Base-by-base conservation (phyloP, 1,140 invertebrate genomes). In the Drosophila sp. region DNA sequence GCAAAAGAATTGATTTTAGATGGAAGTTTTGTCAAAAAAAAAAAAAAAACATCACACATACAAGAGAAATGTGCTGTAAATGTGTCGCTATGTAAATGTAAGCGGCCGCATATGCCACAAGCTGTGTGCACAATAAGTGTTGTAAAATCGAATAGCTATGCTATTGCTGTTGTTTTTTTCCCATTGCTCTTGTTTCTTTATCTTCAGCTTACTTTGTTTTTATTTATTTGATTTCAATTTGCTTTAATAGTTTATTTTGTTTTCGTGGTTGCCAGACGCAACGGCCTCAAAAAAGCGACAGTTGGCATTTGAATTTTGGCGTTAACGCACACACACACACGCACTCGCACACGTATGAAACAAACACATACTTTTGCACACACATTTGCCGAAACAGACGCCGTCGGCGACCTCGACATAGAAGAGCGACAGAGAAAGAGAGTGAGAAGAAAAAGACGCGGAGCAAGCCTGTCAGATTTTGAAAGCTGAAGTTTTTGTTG, bases 241-340 rank as follows among this genome's bases (percentile, higher is more conserved):
- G 44, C n/a, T 25, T 50, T 50, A 50, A 33, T 25, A 61, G 40
- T 44, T 55, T 40, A 61, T 61, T 61, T 61, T 61, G 60, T 61
- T 61, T 41, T 17, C 35, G 29, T 75, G 75, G 82, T 87, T 79
- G 76, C 68, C 60, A 64, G 64, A 81, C 75, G 74, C 66, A 63
- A 82, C 56, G 56, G 56, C 76, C 70, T 25, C 8, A 38, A 38
- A 38, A 50, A 73, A 79, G 70, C 75, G 80, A 79, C 83, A 82
- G 83, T 86, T 86, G 65, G 60, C 79, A 79, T 87, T 86, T 89
- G 62, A 86, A 86, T 82, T 85, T 85, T 56, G 68, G 62, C 76
- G 70, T 78, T 41, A 76, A 68, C 60, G 35, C 70, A 66, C 55
- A 60, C 62, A 55, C 47, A 66, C 64, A 55, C 40, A 67, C 62